Percentiles rank a stretch among this genome's conserved stretches.
Evolutionary conservation across 1,140 invertebrate species (phyloP).

Genomic region (Pogonomyrmex californicus): DNA sequence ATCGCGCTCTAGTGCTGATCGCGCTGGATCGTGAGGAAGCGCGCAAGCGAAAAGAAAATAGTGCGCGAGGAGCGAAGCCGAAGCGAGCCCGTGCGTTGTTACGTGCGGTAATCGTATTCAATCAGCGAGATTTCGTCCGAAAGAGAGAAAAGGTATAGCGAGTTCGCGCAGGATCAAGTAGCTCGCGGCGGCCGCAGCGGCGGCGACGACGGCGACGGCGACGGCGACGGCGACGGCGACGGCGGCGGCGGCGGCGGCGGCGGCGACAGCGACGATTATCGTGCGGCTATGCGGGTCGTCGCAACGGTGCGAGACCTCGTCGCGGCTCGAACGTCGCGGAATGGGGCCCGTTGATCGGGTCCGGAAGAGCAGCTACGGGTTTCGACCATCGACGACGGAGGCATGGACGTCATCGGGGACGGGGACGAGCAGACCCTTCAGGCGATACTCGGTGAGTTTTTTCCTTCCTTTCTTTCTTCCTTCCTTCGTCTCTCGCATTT

Average conservation of each 20-base stretch:
- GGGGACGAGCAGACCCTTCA: constrained; percentile 86
- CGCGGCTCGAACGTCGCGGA: constrained; percentile 76
- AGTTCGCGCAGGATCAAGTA: constrained; percentile 6
- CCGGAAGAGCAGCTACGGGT: constrained; percentile 78
- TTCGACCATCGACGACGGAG: constrained; percentile 79
- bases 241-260: background rate
- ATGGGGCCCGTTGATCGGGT: constrained; percentile 84
- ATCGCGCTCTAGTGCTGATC: background rate
- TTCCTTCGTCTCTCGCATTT: background rate
- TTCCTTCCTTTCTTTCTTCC: background rate
- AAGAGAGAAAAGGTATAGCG: background rate
- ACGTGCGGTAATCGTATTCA: background rate
- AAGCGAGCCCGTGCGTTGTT: background rate
- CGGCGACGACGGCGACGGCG: background rate
- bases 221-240: background rate
- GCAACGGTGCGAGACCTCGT: constrained; percentile 71
- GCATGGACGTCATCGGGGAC: constrained; percentile 86
- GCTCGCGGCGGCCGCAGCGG: background rate
- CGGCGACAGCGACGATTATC: background rate
- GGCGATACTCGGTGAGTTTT: constrained; percentile 84
- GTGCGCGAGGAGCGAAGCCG: constrained; percentile 19
- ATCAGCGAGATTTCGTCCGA: background rate
- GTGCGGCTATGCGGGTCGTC: constrained; percentile 78
- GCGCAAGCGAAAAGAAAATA: constrained; percentile 67
- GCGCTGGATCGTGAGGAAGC: constrained; percentile 8